Evolutionary conservation across 1,140 invertebrate genomes (phyloP).

Genomic region (Mactra quadrangularis): DNA sequence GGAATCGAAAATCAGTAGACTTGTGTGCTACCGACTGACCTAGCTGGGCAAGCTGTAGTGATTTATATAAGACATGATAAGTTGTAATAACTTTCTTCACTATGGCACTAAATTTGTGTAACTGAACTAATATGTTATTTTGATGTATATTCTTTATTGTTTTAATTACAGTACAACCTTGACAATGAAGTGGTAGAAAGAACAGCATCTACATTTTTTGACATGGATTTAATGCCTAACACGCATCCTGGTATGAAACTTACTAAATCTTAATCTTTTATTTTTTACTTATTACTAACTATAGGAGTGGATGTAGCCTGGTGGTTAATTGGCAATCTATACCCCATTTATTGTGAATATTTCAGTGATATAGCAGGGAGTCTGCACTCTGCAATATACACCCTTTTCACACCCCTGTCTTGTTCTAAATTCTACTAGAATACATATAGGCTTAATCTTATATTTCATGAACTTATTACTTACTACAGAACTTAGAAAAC

Average conservation of each 20-base stretch:
- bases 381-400: not conserved
- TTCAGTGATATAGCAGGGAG: not conserved
- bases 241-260: constrained; percentile 6
- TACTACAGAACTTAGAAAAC: no score
- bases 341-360: not conserved
- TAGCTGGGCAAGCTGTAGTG: not conserved
- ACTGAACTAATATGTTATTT: not conserved
- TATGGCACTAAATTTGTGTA: not conserved
- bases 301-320: not conserved
- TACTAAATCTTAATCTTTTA: not conserved
- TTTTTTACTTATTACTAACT: not conserved
- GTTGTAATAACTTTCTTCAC: not conserved
- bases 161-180: not conserved
- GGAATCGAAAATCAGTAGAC: not conserved
- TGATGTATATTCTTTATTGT: not conserved
- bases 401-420: not conserved
- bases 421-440: no score
- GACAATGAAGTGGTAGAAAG: constrained; percentile 25
- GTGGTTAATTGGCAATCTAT: not conserved
- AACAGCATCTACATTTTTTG: constrained; percentile 43
- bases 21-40: no score
- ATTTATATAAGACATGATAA: not conserved
- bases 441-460: no score
- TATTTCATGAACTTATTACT: no score
- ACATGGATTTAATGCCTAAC: constrained; percentile 22